Evolutionary conservation across 2,113 vertebrate species (phyloP), one percentile per base, ranked within the genome.

Genomic region (Sylvilagus bachmani): DNA sequence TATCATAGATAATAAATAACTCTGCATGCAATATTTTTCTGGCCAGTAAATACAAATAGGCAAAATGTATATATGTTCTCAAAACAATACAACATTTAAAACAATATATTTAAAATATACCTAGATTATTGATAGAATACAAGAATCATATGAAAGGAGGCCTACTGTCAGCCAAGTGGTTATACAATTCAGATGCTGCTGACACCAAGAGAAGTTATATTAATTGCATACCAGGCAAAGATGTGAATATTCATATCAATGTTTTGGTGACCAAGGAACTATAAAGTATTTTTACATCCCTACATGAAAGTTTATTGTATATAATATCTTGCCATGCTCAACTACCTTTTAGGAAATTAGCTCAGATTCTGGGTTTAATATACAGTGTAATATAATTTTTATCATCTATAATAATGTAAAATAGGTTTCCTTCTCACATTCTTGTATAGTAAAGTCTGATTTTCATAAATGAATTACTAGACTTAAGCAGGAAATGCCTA

Each of bases 41-140:
- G 8, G 55, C 58, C 44, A 93, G 62, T 49, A 38, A 64, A 24
- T 87, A 64, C 78, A 33, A 44, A 44, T 33, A 62, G n/a, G 53
- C 55, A 86, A 73, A 71, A 49, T 21, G 8, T 75, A 4, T 87
- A 24, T 38, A 31, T 81, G 2, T n/a, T 61, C 38, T 88, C 58
- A 88, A 88, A 80, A 66, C n/a, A 89, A 73, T 82, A 82, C 58
- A 33, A 87, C 9, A 82, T 55, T 58, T 55, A 84, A 70, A 77
- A 78, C 6, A 74, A 33, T 55, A 24, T 33, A 66, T 44, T 33
- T 62, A 31, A 64, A 53, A 81, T 81, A 38, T 80, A 49, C 38
- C 51, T 33, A 33, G 29, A 33, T 85, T 79, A 33, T 79, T 74
- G 36, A 31, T 36, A 79, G 22, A 19, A 62, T 51, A 61, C 6